These are phyloP conservation scores for Clarias batrachus DNA, from an alignment of 2,113 vertebrate species.

Conservation along the genomic window DNA sequence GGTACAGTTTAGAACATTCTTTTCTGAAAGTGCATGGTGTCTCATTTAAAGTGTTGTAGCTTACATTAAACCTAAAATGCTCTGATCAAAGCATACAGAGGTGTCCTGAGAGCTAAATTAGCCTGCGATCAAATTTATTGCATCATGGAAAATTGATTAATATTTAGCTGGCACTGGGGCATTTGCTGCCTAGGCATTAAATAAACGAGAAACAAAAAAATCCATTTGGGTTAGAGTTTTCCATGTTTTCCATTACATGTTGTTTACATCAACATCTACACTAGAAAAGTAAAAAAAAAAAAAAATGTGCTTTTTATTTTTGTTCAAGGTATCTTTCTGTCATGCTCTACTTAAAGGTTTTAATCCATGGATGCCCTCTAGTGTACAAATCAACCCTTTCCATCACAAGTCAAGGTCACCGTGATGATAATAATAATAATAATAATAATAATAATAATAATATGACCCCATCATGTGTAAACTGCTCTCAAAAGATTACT, in stretches of 20 bases:
- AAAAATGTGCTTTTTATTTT: neutral
- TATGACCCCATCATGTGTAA: too few relatives aligned
- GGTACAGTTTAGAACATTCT: neutral
- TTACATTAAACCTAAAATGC: neutral
- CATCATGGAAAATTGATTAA: neutral
- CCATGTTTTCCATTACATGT: neutral
- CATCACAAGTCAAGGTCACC: neutral
- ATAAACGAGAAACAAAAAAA: neutral
- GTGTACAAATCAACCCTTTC: conserved; percentile 23
- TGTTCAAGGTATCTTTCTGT: neutral
- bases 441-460: neutral
- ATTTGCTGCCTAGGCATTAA: neutral
- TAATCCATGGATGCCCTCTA: conserved; percentile 19
- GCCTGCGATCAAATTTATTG: neutral
- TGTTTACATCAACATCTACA: neutral
- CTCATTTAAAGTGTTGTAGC: neutral
- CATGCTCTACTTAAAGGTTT: neutral
- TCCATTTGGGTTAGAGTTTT: too few relatives aligned
- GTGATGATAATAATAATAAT: neutral
- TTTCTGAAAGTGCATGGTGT: neutral
- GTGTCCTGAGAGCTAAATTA: neutral
- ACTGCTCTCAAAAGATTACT: neutral
- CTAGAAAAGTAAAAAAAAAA: neutral
- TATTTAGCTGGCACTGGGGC: neutral
- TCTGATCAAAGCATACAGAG: neutral